Percentiles rank a stretch among this genome's conserved stretches.
These are phyloP conservation scores for Calypte anna DNA, from an alignment of 2,113 vertebrate species.

Conservation along the genomic window DNA sequence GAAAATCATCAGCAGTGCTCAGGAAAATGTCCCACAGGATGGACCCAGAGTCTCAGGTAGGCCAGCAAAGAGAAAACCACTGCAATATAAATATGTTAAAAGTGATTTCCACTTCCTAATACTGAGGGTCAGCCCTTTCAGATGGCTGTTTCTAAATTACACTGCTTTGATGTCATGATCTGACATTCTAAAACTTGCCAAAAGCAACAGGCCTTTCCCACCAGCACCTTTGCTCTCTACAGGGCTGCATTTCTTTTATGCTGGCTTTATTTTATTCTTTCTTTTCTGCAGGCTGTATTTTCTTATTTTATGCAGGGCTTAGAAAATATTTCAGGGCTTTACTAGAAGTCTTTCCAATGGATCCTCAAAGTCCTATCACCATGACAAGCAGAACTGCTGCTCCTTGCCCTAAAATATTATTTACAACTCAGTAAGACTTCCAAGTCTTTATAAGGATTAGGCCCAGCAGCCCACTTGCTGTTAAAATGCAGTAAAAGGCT, in stretches of 20 bases:
- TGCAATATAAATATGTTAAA: not conserved
- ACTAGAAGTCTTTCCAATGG: not conserved
- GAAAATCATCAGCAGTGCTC: slow-evolving; percentile 41
- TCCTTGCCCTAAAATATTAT: not conserved
- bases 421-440: not conserved
- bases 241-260: not conserved
- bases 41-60: slow-evolving; percentile 68
- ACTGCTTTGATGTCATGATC: not conserved
- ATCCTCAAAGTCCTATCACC: not conserved
- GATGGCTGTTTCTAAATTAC: not conserved
- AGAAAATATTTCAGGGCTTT: not conserved
- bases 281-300: not conserved
- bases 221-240: not conserved
- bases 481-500: slow-evolving; percentile 18
- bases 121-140: not conserved
- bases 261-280: not conserved
- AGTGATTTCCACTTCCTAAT: not conserved
- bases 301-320: not conserved
- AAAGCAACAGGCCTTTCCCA: not conserved
- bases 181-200: not conserved
- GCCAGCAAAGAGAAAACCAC: not conserved
- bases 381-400: no score
- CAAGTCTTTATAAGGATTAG: not conserved
- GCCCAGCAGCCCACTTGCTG: slow-evolving; percentile 35
- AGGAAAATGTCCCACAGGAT: slow-evolving; percentile 49